Percentiles rank a stretch among this genome's conserved stretches.
These are phyloP conservation scores for Buphagus erythrorhynchus DNA, from an alignment of 2,797 vertebrate genomes.

Conservation along the genomic window DNA sequence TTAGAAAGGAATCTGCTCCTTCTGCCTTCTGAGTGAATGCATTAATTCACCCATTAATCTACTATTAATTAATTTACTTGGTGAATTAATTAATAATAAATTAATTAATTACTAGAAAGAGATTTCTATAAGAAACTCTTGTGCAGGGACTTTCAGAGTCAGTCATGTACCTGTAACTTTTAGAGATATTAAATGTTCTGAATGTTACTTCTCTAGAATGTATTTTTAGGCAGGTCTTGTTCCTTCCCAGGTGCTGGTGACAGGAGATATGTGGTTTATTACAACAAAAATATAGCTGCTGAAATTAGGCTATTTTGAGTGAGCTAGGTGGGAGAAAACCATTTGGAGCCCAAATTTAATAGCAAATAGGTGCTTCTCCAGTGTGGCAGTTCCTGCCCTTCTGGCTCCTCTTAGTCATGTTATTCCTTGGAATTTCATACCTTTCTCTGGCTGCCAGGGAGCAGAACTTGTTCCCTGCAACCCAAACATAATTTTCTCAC, in stretches of 20 bases:
- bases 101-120: no score
- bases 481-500: neutral
- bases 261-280: neutral
- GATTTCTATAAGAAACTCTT: neutral
- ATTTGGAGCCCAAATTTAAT: neutral
- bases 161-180: neutral
- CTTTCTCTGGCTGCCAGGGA: neutral
- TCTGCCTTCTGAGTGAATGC: neutral
- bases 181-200: neutral
- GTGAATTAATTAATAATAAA: no score
- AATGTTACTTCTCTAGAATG: neutral
- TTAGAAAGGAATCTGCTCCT: neutral
- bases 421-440: neutral
- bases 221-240: neutral
- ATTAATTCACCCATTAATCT: neutral
- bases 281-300: neutral
- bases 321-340: neutral
- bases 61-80: no score
- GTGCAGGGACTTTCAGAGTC: neutral
- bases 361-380: neutral
- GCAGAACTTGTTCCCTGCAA: neutral
- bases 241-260: neutral
- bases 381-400: neutral
- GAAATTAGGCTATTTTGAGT: neutral
- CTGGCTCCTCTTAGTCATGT: neutral